These are phyloP conservation scores for Amiota mariae DNA, from an alignment of 2,888 invertebrate species.

Conservation along the genomic window DNA sequence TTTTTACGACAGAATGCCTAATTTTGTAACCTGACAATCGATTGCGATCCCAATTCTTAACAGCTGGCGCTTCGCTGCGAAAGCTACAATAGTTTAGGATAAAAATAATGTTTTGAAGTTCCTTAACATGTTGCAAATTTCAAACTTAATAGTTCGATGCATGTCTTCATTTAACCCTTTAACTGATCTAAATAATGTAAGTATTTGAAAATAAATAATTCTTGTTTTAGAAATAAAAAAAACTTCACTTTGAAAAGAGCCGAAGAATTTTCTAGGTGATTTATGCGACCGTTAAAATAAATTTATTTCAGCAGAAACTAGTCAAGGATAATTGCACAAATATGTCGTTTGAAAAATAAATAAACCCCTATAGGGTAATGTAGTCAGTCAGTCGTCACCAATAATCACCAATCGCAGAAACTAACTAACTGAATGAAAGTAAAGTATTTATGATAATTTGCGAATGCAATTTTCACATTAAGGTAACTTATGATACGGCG, in stretches of 20 bases:
- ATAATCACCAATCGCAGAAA: conserved; percentile 13
- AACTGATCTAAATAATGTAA: too few relatives aligned
- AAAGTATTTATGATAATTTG: conserved; percentile 24
- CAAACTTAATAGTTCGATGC: too few relatives aligned
- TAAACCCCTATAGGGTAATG: conserved; percentile 4
- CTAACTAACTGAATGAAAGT: conserved; percentile 2
- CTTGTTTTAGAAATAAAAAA: too few relatives aligned
- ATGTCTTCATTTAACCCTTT: too few relatives aligned
- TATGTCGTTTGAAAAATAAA: background rate
- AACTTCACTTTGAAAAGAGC: background rate
- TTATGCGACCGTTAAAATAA: conserved; percentile 19
- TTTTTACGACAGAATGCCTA: too few relatives aligned
- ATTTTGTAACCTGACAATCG: too few relatives aligned
- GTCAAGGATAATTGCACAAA: conserved; percentile 20
- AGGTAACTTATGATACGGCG: conserved; percentile 18
- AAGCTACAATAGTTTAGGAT: too few relatives aligned
- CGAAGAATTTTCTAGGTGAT: background rate
- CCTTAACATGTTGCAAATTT: too few relatives aligned
- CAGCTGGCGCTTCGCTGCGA: too few relatives aligned
- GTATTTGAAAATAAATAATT: too few relatives aligned
- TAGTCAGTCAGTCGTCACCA: background rate
- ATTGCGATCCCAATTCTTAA: too few relatives aligned
- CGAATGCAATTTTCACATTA: conserved; percentile 23
- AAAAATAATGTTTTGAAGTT: too few relatives aligned
- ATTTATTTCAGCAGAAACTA: conserved; percentile 1